Percentiles rank a stretch among this genome's conserved stretches.
phyloP scores from a whole-genome alignment of 1,140 invertebrate genomes.

The Scaptomyza pallida region DNA sequence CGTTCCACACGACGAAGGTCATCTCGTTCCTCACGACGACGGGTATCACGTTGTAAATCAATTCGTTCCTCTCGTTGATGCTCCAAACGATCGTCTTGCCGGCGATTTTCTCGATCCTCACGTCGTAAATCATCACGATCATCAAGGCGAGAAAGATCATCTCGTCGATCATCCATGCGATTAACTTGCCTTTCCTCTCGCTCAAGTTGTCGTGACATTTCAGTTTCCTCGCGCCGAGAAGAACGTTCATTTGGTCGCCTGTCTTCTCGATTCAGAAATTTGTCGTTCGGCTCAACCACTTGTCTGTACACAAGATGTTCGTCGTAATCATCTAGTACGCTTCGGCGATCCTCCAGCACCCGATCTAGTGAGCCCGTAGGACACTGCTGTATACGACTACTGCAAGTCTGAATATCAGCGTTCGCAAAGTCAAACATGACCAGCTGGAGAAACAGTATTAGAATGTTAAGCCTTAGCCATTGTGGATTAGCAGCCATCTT shows the following conservation, averaged over 20 bases:
- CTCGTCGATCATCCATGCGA: background rate
- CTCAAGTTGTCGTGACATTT: constrained; percentile 18
- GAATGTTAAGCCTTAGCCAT: constrained; percentile 52
- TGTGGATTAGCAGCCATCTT: constrained; percentile 44
- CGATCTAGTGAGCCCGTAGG: constrained; percentile 9
- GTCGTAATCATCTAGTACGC: constrained; percentile 52
- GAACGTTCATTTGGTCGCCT: background rate
- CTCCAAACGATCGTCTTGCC: background rate
- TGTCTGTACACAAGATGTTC: constrained; percentile 73
- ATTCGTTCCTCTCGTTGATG: constrained; percentile 16
- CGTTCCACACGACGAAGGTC: background rate
- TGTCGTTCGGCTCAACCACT: background rate
- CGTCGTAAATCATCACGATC: constrained; percentile 1
- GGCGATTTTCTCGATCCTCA: background rate
- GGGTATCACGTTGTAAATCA: constrained; percentile 1
- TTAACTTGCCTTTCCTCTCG: background rate
- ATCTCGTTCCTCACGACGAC: background rate
- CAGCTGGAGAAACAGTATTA: constrained; percentile 54
- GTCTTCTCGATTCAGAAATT: background rate
- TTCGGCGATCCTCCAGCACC: constrained; percentile 25
- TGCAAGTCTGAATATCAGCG: constrained; percentile 12
- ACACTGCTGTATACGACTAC: constrained; percentile 13
- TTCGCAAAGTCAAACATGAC: constrained; percentile 23
- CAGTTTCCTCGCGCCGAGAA: background rate
- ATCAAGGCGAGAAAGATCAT: constrained; percentile 19